Conservation (phyloP, 2,113 vertebrate species). For the Dicerorhinus sumatrensis region DNA sequence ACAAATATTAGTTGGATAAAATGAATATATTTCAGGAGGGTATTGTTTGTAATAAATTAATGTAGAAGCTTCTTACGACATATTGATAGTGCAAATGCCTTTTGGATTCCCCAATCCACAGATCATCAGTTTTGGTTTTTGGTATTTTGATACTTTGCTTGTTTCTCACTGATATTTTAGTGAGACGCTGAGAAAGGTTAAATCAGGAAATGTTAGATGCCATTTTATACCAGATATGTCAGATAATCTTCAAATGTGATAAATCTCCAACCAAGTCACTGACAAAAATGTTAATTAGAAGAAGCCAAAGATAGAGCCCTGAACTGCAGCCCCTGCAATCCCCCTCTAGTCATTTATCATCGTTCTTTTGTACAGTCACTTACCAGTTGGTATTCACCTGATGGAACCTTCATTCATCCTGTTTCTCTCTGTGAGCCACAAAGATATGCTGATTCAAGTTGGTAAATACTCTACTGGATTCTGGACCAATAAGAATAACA, state of each 20-base stretch:
- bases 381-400: neutral
- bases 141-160: neutral
- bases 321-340: neutral
- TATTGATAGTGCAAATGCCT: neutral
- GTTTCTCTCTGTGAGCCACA: neutral
- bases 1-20: neutral
- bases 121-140: neutral
- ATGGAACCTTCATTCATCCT: neutral
- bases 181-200: slow-evolving; percentile 20
- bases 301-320: neutral
- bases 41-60: neutral
- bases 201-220: neutral
- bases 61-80: neutral
- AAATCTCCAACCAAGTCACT: slow-evolving; percentile 39
- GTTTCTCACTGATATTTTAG: slow-evolving; percentile 43
- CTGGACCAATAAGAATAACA: neutral
- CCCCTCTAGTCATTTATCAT: neutral
- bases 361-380: neutral
- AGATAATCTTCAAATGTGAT: neutral
- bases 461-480: neutral
- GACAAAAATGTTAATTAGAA: slow-evolving; percentile 34
- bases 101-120: neutral
- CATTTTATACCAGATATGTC: neutral
- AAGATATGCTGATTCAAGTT: neutral
- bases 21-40: neutral